Conservation (phyloP, 2,113 vertebrate genomes). For the Cephalopterus ornatus region DNA sequence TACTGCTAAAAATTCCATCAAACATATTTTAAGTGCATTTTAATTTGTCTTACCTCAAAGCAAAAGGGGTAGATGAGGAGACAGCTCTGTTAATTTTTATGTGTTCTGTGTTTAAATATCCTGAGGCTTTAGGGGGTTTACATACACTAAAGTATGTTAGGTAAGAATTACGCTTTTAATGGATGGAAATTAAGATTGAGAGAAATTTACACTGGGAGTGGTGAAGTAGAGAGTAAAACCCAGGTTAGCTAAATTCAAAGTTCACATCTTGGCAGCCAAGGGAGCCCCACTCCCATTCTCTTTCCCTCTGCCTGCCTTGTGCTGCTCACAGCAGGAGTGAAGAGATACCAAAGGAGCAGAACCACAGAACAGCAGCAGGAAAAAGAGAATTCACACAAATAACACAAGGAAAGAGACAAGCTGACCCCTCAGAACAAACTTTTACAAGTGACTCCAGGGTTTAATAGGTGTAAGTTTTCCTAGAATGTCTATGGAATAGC, state of each 20-base stretch:
- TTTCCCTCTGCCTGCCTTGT: neutral
- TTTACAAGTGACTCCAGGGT: neutral
- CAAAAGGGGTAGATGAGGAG: neutral
- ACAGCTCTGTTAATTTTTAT: neutral
- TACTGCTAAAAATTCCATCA: neutral
- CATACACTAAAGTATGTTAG: neutral
- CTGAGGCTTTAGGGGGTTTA: neutral
- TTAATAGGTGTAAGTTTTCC: neutral
- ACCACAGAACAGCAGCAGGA: neutral
- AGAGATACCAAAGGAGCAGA: neutral
- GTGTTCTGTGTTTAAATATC: neutral
- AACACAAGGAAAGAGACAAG: neutral
- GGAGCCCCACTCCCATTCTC: neutral
- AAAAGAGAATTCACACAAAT: rapidly evolving
- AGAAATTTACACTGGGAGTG: neutral
- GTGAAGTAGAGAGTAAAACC: neutral
- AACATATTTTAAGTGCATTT: neutral
- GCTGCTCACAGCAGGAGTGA: neutral
- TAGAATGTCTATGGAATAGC: neutral
- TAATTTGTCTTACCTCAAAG: neutral
- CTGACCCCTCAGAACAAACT: neutral
- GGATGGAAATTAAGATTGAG: neutral
- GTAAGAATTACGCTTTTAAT: neutral
- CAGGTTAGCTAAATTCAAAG: neutral
- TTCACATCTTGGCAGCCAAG: neutral